Percentiles rank a stretch among this genome's conserved stretches.
These are phyloP conservation scores for Chlorops oryzae DNA, from an alignment of 1,140 invertebrate species.

Conservation along the genomic window DNA sequence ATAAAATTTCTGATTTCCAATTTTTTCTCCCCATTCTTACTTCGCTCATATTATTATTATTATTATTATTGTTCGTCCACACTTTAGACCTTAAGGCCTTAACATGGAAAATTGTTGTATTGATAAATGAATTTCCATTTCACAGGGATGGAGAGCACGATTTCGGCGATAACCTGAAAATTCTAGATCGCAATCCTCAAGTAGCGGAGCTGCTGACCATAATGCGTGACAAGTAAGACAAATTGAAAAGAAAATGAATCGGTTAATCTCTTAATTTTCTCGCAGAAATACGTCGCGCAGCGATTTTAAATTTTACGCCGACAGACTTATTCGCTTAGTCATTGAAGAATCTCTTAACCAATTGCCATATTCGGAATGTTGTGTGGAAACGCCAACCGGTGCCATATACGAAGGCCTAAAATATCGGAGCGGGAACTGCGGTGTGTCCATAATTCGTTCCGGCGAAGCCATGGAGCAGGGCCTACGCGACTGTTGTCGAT, in stretches of 20 bases:
- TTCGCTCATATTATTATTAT: no score
- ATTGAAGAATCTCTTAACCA: conserved; percentile 98
- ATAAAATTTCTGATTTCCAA: no score
- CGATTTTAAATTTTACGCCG: conserved; percentile 98
- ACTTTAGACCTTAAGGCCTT: no score
- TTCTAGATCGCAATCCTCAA: conserved; percentile 78
- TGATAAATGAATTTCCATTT: no score
- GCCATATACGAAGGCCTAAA: conserved; percentile 85
- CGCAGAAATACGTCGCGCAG: conserved; percentile 81
- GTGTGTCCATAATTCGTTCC: conserved; percentile 91
- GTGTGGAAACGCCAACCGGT: conserved; percentile 88
- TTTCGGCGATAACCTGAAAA: conserved; percentile 73
- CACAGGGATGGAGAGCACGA: no score
- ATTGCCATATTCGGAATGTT: conserved; percentile 83
- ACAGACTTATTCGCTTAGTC: conserved; percentile 87
- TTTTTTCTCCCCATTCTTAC: no score
- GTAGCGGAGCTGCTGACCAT: conserved; percentile 92
- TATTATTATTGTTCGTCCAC: no score
- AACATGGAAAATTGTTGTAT: no score
- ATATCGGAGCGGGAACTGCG: conserved; percentile 95
- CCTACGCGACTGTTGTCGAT: conserved; percentile 92
- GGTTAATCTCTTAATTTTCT: no score
- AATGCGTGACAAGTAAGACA: conserved; percentile 79
- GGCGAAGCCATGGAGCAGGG: conserved; percentile 99
- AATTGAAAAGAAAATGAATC: no score